A percentile compares a stretch with the other conserved stretches of the same genome.
These are phyloP conservation scores for Hyperoplus lanceolatus DNA, from an alignment of 2,797 vertebrate species.

Conservation along the genomic window DNA sequence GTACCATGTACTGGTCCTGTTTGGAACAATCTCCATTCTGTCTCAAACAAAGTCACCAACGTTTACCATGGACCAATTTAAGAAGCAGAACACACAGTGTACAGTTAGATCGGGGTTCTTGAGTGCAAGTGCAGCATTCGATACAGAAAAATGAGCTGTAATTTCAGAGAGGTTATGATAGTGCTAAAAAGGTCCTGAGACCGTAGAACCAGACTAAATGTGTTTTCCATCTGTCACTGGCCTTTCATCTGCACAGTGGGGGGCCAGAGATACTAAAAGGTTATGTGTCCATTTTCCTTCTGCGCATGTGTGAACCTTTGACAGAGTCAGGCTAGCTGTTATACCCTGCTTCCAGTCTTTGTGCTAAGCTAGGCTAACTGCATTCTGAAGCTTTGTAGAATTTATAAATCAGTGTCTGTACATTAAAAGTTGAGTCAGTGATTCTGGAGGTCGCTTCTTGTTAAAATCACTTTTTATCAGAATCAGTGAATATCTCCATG, in stretches of 20 bases:
- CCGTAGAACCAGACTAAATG: constrained; percentile 9
- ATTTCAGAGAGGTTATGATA: constrained; percentile 31
- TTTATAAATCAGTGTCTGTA: no score
- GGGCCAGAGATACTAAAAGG: constrained; percentile 10
- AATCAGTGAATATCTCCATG: no score
- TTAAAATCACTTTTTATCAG: no score
- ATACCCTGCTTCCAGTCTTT: neutral
- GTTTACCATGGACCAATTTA: neutral
- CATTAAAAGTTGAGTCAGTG: no score
- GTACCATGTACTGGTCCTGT: no score
- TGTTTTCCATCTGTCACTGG: constrained; percentile 40
- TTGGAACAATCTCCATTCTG: no score
- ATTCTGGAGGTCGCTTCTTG: no score
- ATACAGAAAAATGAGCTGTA: constrained; percentile 44
- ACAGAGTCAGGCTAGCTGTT: neutral
- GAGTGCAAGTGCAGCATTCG: constrained; percentile 19
- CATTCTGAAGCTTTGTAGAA: neutral
- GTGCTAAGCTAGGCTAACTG: neutral
- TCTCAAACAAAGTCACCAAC: neutral
- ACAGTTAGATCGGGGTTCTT: neutral
- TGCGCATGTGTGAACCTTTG: neutral
- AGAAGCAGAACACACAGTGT: no score
- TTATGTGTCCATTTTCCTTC: constrained; percentile 2
- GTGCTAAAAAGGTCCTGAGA: constrained; percentile 15
- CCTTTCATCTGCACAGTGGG: constrained; percentile 11